These are phyloP conservation scores for Nomada ruficornis DNA, from an alignment of 2,888 invertebrate genomes.

Conservation along the genomic window DNA sequence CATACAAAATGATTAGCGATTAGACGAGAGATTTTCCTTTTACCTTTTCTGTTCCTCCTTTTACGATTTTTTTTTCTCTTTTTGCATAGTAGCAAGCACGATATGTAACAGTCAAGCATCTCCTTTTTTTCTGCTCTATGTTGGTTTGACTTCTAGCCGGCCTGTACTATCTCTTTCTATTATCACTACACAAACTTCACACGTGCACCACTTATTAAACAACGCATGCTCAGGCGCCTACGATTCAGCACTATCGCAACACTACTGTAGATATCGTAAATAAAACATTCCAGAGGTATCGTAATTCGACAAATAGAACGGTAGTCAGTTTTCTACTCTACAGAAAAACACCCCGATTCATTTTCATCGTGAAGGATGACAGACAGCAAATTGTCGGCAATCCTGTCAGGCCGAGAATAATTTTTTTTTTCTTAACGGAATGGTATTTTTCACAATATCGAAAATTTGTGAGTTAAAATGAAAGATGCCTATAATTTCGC, in stretches of 20 bases:
- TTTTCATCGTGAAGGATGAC: background rate
- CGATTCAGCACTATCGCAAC: slow-evolving; percentile 47
- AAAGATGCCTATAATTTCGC: too few relatives aligned
- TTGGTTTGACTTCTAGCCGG: slow-evolving; percentile 78
- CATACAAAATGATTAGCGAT: slow-evolving; percentile 33
- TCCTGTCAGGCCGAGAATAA: background rate
- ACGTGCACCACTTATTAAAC: slow-evolving; percentile 55
- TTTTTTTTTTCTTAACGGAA: too few relatives aligned
- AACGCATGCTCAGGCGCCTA: slow-evolving; percentile 56
- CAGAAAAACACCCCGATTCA: slow-evolving; percentile 15
- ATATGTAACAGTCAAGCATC: slow-evolving; percentile 61
- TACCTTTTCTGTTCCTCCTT: background rate
- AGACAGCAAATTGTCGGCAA: background rate
- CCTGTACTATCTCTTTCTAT: slow-evolving; percentile 49
- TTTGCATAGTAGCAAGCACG: slow-evolving; percentile 48
- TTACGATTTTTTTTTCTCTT: background rate
- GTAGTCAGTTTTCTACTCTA: slow-evolving; percentile 6
- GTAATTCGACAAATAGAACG: slow-evolving; percentile 31
- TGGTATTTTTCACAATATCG: too few relatives aligned
- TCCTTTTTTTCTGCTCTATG: slow-evolving; percentile 69
- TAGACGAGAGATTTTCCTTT: slow-evolving; percentile 4
- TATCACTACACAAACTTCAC: slow-evolving; percentile 51
- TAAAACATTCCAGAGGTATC: slow-evolving; percentile 61
- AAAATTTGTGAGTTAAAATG: too few relatives aligned
- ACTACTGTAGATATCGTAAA: slow-evolving; percentile 29